Base-by-base conservation (phyloP, 92 coral and sea anemone genomes). In the Palythoa grandiflora region DNA sequence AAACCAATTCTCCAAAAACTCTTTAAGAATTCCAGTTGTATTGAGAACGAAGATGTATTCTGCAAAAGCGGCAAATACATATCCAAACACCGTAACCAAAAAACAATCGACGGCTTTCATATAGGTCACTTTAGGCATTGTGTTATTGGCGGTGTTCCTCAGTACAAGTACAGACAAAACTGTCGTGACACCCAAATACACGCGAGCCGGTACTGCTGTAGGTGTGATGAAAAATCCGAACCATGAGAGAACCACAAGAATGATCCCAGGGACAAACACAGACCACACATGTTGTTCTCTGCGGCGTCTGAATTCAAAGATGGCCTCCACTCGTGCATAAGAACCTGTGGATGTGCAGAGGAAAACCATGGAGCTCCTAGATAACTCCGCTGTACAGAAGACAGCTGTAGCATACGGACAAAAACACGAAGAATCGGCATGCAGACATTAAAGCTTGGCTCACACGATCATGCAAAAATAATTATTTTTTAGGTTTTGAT, bases 111-210 rank as follows among this genome's bases (percentile, higher is more conserved):
- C 13, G 16, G 55, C 79, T 10, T 75, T 40, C 79, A 75, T 75
- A 55, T 75, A 75, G 79, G 35, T 75, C 1, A 48, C 79, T 75
- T 75, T 75, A 36, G 79, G 79, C 79, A 75, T 75, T 60, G 11
- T 75, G 79, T 44, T 47, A n/a, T 47, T 75, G 36, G 54, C 79
- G 6, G 57, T 17, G 57, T 44, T 47, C 11, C 59, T 75, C 3
- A 75, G 21, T 10, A 75, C 57, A 20, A 75, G 57, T 10, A 47
- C 59, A n/a, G 79, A 44, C 38, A 47, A 9, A 9, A 75, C 59
- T 44, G 79, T 75, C 1, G 79, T 75, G 3, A 75, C 38, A 6
- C 79, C 54, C n/a, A 75, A 60, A 19, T 7, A 44, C 14, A 75
- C 59, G 57, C 79, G 57, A 15, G 79, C 79, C 3, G 79, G 79